phyloP scores from a whole-genome alignment of 92 coral and sea anemone genomes.

The Porites rus region DNA sequence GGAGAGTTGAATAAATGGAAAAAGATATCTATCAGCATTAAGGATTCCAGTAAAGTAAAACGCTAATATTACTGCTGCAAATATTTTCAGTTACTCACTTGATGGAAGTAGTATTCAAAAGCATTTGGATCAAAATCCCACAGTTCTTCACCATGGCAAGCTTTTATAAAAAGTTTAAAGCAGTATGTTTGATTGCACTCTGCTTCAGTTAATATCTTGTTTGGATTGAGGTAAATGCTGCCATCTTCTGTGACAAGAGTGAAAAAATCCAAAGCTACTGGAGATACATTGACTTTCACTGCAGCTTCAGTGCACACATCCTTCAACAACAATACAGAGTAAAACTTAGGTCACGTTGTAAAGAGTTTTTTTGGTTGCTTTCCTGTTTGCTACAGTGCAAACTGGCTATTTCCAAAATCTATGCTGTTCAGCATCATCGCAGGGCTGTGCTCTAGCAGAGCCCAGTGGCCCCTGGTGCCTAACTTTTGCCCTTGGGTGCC shows the following conservation, averaged over 20 bases:
- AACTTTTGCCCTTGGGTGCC: no score
- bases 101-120: constrained; percentile 82
- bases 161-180: constrained; percentile 84
- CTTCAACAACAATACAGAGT: constrained; percentile 34
- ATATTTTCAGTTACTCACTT: constrained; percentile 59
- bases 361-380: no score
- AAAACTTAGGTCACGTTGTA: no score
- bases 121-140: constrained; percentile 52
- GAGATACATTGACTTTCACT: constrained; percentile 63
- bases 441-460: no score
- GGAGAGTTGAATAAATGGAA: no score
- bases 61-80: no score
- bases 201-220: constrained; percentile 67
- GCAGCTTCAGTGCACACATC: constrained; percentile 92
- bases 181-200: constrained; percentile 75
- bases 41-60: no score
- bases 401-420: no score
- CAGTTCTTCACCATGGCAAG: constrained; percentile 79
- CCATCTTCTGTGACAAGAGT: constrained; percentile 85
- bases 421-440: no score
- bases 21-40: no score
- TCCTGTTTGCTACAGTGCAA: no score
- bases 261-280: constrained; percentile 85
- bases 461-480: no score
- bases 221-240: constrained; percentile 69